A percentile compares a stretch with the other conserved stretches of the same genome.
phyloP scores from a whole-genome alignment of 2,113 vertebrate genomes.

The Campylorhamphus procurvoides region DNA sequence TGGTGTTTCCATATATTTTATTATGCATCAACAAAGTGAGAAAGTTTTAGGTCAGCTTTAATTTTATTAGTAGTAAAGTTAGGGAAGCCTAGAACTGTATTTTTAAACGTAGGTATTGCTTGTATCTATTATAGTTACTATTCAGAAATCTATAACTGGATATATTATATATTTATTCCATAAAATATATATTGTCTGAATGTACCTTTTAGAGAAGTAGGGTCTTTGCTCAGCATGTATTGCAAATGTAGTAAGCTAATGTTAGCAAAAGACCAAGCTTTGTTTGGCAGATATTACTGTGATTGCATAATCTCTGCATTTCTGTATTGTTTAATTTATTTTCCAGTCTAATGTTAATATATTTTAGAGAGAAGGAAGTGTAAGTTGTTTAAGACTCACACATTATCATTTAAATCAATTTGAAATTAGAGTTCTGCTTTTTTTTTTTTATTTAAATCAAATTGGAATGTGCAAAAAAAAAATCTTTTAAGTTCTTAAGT shows the following conservation, averaged over 20 bases:
- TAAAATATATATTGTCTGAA: slow-evolving; percentile 75
- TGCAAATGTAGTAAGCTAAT: slow-evolving; percentile 67
- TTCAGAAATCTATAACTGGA: slow-evolving; percentile 74
- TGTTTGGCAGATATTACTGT: slow-evolving; percentile 50
- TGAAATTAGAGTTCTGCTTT: slow-evolving; percentile 25
- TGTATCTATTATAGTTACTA: slow-evolving; percentile 71
- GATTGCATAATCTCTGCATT: slow-evolving; percentile 45
- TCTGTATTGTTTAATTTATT: slow-evolving; percentile 65
- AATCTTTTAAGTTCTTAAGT: slow-evolving; percentile 13
- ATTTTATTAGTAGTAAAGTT: slow-evolving; percentile 69
- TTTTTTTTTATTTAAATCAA: slow-evolving; percentile 7
- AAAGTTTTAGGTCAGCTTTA: slow-evolving; percentile 68
- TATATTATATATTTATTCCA: slow-evolving; percentile 79
- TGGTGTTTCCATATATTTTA: slow-evolving; percentile 72
- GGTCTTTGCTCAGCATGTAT: slow-evolving; percentile 71
- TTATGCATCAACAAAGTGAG: slow-evolving; percentile 61
- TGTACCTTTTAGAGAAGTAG: slow-evolving; percentile 71
- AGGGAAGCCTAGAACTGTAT: slow-evolving; percentile 69
- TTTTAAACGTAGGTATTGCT: slow-evolving; percentile 74
- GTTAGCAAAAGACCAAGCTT: slow-evolving; percentile 64
- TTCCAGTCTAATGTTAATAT: slow-evolving; percentile 55
- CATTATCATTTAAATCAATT: slow-evolving; percentile 12
- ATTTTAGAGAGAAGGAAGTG: slow-evolving; percentile 49
- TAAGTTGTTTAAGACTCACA: slow-evolving; percentile 20
- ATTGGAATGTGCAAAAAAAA: slow-evolving; percentile 10